phyloP scores from a whole-genome alignment of 2,888 invertebrate genomes.

The Nudaria mundana region DNA sequence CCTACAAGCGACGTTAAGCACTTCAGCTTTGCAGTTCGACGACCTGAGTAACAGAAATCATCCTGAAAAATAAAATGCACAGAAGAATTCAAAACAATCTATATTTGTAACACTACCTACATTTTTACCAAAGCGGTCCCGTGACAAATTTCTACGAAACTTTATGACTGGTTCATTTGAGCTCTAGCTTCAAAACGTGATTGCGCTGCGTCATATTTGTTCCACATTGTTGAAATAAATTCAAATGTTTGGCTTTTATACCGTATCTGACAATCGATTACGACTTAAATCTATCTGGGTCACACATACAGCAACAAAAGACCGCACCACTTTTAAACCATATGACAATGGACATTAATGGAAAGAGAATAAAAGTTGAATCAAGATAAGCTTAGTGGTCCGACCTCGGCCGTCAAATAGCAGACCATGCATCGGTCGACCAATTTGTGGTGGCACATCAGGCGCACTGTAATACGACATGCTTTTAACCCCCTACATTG shows the following conservation, averaged over 20 bases:
- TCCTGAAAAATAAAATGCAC: constrained; percentile 56
- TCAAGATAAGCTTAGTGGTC: constrained; percentile 73
- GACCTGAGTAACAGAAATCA: constrained; percentile 63
- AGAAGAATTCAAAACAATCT: constrained; percentile 56
- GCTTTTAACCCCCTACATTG: constrained; percentile 39
- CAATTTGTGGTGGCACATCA: constrained; percentile 55
- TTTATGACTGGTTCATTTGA: constrained; percentile 36
- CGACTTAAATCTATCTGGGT: constrained; percentile 67
- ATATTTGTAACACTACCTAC: constrained; percentile 33
- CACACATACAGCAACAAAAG: constrained; percentile 64
- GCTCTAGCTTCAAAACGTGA: constrained; percentile 26
- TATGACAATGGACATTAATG: constrained; percentile 56
- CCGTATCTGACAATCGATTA: constrained; percentile 58
- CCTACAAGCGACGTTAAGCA: constrained; percentile 78
- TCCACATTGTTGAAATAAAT: constrained; percentile 42
- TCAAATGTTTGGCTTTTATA: constrained; percentile 48
- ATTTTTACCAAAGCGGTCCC: constrained; percentile 20
- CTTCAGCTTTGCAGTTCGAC: constrained; percentile 77
- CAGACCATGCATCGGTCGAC: constrained; percentile 70
- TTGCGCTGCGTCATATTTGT: constrained; percentile 38
- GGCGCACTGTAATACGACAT: constrained; percentile 50
- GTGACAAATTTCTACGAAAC: constrained; percentile 43
- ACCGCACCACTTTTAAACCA: constrained; percentile 55
- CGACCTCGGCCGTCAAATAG: constrained; percentile 79
- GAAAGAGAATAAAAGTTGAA: constrained; percentile 59